Evolutionary conservation across 2,797 vertebrate genomes (phyloP).

Genomic region (Benthosema pterotum): DNA sequence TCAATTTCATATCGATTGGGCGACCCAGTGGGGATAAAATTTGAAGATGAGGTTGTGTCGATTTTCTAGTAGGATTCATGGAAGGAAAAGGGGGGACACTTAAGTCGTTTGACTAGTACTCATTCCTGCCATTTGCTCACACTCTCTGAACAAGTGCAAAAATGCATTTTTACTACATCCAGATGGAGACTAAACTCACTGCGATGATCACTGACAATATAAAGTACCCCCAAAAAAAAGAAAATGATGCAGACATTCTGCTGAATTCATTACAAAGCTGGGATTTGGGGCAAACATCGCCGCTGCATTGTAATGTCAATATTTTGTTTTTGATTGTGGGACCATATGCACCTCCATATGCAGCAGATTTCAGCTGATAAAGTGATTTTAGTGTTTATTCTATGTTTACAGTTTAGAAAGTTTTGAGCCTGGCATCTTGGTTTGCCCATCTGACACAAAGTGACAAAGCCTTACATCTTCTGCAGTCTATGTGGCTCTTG

Average conservation of each 20-base stretch:
- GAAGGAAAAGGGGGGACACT: not conserved
- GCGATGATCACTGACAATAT: not conserved
- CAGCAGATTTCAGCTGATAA: slow-evolving; percentile 13
- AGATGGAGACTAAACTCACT: not conserved
- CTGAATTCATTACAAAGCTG: not conserved
- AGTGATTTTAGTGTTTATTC: not conserved
- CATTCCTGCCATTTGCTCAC: not conserved
- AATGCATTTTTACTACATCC: not conserved
- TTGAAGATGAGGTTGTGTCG: too few relatives aligned
- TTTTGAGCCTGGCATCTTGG: not conserved
- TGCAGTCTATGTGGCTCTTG: too few relatives aligned
- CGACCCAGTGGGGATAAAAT: too few relatives aligned
- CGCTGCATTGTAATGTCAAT: slow-evolving; percentile 5
- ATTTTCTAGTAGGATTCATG: not conserved
- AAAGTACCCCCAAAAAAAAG: slow-evolving; percentile 2
- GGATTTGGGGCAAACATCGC: slow-evolving; percentile 19
- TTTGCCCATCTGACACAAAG: not conserved
- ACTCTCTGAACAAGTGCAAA: not conserved
- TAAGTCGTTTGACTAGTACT: not conserved
- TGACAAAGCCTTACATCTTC: not conserved
- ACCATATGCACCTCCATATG: slow-evolving; percentile 10
- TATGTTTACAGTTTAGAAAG: not conserved
- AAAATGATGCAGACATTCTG: not conserved
- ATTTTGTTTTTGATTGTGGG: slow-evolving; percentile 31
- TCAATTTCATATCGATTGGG: too few relatives aligned